These are phyloP conservation scores for Coregonus sp. DNA, from an alignment of 2,797 vertebrate species.

Conservation along the genomic window DNA sequence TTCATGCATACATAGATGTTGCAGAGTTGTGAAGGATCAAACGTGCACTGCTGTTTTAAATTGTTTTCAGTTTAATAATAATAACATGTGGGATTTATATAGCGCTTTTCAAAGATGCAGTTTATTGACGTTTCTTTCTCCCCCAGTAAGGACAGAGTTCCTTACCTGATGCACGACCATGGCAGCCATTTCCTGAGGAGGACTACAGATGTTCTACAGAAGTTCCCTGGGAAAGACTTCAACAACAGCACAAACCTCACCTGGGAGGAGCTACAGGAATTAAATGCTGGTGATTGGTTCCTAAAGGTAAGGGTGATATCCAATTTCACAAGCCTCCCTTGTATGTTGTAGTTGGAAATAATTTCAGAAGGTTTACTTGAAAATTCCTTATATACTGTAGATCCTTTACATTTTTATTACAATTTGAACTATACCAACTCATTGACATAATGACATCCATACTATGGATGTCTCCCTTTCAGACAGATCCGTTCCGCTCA, in stretches of 20 bases:
- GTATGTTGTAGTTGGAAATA: constrained; percentile 1
- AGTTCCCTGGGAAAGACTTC: constrained; percentile 63
- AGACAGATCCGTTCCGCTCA: constrained; percentile 84
- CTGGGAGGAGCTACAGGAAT: constrained; percentile 75
- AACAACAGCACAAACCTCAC: constrained; percentile 71
- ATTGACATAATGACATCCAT: constrained; percentile 2
- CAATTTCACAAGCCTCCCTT: background rate
- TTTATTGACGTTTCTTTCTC: constrained; percentile 5
- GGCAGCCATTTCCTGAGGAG: constrained; percentile 71
- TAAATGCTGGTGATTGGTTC: constrained; percentile 93
- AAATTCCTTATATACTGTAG: no score
- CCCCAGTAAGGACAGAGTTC: constrained; percentile 78
- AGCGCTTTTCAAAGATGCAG: background rate
- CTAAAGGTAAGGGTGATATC: constrained; percentile 78
- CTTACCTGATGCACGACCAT: constrained; percentile 93
- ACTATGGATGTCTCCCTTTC: constrained; percentile 23
- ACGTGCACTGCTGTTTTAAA: background rate
- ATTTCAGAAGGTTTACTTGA: background rate
- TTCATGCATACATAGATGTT: background rate
- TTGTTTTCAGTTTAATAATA: background rate
- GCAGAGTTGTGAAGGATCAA: background rate
- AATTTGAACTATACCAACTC: background rate
- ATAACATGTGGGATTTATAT: background rate
- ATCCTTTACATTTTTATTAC: no score
- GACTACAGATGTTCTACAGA: constrained; percentile 81